Base-by-base conservation (phyloP, 2,797 vertebrate species). In the Arctocebus calabarensis region DNA sequence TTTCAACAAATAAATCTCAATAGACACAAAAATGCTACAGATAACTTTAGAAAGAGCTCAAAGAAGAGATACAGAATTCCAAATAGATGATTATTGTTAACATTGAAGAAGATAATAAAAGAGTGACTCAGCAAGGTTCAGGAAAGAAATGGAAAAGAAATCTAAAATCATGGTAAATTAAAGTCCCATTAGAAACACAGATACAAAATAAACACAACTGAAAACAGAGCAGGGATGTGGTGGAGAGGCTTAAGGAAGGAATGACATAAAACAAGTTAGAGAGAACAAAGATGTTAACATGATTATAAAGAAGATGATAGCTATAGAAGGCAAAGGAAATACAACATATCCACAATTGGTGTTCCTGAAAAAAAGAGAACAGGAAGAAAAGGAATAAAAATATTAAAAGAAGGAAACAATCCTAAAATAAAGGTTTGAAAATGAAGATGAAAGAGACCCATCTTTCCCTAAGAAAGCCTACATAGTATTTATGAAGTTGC, bases 351-450 rank as follows among this genome's bases (percentile, higher is more conserved):
- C 85, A 9, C 10, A 71, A 83, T 27, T 79, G 9, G 17, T 88
- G 13, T 48, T 59, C 17, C 45, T 61, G 12, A 88, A 78, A 92
- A 78, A 92, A 73, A 74, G 34, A 68, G 2, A 32, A 81, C 5
- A 64, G 70, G 37, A 20, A 59, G 73, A 71, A 59, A 52, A 59
- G 48, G 25, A 12, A 34, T 45, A 75, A 90, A 94, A 88, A 79
- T 27, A 61, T 37, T 40, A 37, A 84, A 81, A 91, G 27, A 87
- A 84, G 32, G 78, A 90, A 92, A 73, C 0, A 84, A 88, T 57
- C 11, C 29, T 86, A 10, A 40, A 86, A 62, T 81, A 83, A 92
- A 83, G 12, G 48, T 55, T 78, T 94, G 40, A 90, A 95, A 83
- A 17, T 32, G 6, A 45, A 85, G 29, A 59, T 92, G 43, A 66